Base-by-base conservation (phyloP, 2,797 vertebrate species). In the Leptodactylus fallax region DNA sequence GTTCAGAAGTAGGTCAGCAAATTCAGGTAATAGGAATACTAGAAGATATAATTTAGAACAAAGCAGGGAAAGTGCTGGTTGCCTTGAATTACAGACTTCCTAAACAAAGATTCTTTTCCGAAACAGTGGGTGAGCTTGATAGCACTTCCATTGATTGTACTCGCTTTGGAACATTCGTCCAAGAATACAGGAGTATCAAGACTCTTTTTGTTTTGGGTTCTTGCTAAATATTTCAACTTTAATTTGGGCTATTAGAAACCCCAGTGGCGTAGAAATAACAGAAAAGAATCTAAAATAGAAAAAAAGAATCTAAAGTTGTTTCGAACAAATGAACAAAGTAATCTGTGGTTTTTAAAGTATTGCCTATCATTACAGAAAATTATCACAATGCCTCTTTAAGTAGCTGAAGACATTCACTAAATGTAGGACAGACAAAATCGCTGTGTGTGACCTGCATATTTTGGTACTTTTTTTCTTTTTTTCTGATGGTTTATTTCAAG, bases 21-120 rank as follows among this genome's bases (percentile, higher is more conserved):
- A 85, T 90, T 82, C 87, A 93, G 90, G 91, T 93, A 93, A 92
- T 63, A 84, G 76, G 86, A 94, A 90, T 85, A 93, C 90, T 87
- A 92, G 83, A 87, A 81, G 88, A 89, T 69, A 87, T 91, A 17
- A 25, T 82, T 90, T 90, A 79, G 79, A 92, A 60, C 81, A 56
- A 87, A 77, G 51, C 56, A 78, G 81, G n/a, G 60, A 78, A 77
- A 78, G 51, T 65, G 56, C 71, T 21, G 86, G 25, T 25, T 82
- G 82, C 45, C 56, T 55, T 81, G 79, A 63, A 82, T 77, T 74
- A 74, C 58, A 82, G 60, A 87, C 56, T 77, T 60, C 19, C 49
- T 21, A 83, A 87, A 83, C 72, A 87, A 79, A 83, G 86, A 58
- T 53, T 36, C 60, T 78, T 78, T 87, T 87, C 19, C 55, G 36